A percentile compares a stretch with the other conserved stretches of the same genome.
Conservation (phyloP, 2,113 vertebrate species). For the Lathamus discolor region DNA sequence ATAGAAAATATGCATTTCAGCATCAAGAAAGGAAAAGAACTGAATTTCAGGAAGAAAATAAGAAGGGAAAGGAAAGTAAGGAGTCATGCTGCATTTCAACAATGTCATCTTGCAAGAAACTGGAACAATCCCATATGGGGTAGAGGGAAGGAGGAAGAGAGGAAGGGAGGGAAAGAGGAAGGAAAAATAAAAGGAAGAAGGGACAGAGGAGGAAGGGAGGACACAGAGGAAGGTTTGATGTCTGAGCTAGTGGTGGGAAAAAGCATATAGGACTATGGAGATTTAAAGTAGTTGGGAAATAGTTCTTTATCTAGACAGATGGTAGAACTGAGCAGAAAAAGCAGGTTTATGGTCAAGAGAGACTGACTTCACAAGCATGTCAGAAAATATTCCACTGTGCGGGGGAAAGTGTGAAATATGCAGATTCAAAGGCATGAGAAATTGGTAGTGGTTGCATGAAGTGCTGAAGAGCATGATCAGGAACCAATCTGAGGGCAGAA, state of each 20-base stretch:
- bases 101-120: not conserved
- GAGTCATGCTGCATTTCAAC: not conserved
- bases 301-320: not conserved
- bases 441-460: not conserved
- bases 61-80: not conserved
- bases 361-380: not conserved
- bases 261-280: not conserved
- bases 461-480: not conserved
- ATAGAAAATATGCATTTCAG: not conserved
- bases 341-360: not conserved
- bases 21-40: not conserved
- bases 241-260: not conserved
- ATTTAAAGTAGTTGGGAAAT: not conserved
- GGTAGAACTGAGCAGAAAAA: not conserved
- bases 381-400: not conserved
- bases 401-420: not conserved
- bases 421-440: not conserved
- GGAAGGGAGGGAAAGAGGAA: not conserved
- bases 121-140: accelerated
- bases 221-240: not conserved
- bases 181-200: not conserved
- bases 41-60: not conserved
- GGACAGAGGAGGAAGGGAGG: not conserved
- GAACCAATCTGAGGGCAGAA: not conserved
- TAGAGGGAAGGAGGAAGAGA: not conserved